Evolutionary conservation across 2,797 vertebrate genomes (phyloP).

Genomic region (Leucoraja ocellata): DNA sequence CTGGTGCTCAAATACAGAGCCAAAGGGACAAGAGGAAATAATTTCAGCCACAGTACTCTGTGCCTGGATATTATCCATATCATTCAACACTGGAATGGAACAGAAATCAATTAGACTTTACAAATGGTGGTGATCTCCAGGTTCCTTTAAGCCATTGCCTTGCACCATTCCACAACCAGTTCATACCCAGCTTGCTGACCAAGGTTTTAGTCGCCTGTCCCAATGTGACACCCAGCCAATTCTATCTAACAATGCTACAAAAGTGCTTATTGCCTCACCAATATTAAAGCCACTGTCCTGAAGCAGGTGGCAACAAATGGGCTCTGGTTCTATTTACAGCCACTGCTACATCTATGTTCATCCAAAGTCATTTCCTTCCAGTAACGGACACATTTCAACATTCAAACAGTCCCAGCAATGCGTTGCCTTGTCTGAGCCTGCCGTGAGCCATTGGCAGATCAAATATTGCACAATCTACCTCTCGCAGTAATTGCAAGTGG

Average conservation of each 20-base stretch:
- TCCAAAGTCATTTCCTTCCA: too few species aligned
- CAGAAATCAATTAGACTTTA: not conserved
- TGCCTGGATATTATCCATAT: not conserved
- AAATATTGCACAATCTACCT: too few species aligned
- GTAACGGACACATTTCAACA: too few species aligned
- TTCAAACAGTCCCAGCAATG: too few species aligned
- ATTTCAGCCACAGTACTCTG: not conserved
- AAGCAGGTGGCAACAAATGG: not conserved
- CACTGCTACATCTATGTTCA: too few species aligned
- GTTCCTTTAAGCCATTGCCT: not conserved
- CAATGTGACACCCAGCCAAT: not conserved
- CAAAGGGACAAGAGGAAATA: not conserved
- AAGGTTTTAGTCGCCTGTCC: not conserved
- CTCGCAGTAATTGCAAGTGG: too few species aligned
- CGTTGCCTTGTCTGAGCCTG: too few species aligned
- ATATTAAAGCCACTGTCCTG: not conserved
- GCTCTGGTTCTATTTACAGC: not conserved
- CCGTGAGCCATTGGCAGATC: too few species aligned
- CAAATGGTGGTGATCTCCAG: not conserved
- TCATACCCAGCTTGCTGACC: not conserved
- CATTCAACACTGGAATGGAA: not conserved
- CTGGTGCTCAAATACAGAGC: not conserved
- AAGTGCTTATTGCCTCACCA: too few species aligned
- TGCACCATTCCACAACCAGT: not conserved
- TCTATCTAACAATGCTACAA: not conserved